Base-by-base conservation (phyloP, 2,113 vertebrate species). In the Osmerus eperlanus region DNA sequence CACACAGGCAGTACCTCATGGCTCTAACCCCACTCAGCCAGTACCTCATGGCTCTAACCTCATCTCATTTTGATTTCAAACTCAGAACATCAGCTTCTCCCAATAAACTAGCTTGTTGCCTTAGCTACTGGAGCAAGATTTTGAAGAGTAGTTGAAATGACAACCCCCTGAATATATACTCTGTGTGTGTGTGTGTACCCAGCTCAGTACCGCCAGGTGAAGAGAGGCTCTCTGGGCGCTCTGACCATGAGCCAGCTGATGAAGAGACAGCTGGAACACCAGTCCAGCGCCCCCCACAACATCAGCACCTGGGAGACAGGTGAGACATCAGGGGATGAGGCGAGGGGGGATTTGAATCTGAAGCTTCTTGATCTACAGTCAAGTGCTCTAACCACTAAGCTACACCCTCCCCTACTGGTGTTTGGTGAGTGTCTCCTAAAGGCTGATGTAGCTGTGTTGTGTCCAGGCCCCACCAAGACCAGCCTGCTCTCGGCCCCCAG, bases 141-240 rank as follows among this genome's bases (percentile, higher is more conserved):
- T 1, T 32, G 61, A 16, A 64, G 32, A 64, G 25, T 13, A 32
- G 28, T 15, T 36, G 28, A 32, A 16, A 16, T 36, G 23, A 62
- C 23, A 64, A 14, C 18, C 12, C 51, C 23, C n/a, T 71, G 3
- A 71, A 36, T 2, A 16, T 18, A 29, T 11, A n/a, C 18, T 18
- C 23, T 23, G 23, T 23, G 65, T 73, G n/a, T 67, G 32, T 53
- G 65, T 73, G 63, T 62, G 58, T 60, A 3, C 25, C 60, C 89
- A 98, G 97, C 95, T 94, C 97, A 98, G 92, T 96, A 96, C 91
- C 96, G 95, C 83, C 96, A 97, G 89, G 96, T 94, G 92, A 97
- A 99, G 93, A 95, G 97, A 88, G 97, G 95, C 84, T 98, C 96
- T 79, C 87, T 99, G 91, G 97, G 97, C 83, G 94, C 96, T 85